Evolutionary conservation across 2,888 invertebrate species (phyloP).

Genomic region (Hetaerina titia): DNA sequence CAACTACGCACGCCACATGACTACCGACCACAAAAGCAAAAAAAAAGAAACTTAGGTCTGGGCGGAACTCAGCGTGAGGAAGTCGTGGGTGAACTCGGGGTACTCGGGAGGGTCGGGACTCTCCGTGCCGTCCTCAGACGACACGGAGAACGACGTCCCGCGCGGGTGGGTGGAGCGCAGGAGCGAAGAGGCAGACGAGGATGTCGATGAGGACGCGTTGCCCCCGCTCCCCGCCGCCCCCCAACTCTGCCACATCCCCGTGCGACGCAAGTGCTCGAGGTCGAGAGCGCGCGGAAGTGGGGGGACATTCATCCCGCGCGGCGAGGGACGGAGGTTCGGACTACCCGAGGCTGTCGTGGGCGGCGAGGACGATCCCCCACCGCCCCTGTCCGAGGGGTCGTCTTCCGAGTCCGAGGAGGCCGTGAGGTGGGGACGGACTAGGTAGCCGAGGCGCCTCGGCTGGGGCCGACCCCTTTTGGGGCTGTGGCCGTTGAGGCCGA

Average conservation of each 20-base stretch:
- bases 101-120: constrained; percentile 68
- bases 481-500: not conserved
- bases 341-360: not conserved
- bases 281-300: constrained; percentile 55
- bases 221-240: not conserved
- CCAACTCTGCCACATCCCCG: constrained; percentile 36
- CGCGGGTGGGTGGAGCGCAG: not conserved
- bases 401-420: constrained; percentile 51
- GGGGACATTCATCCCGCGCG: not conserved
- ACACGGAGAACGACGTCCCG: not conserved
- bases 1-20: not conserved
- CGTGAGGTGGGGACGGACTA: constrained; percentile 58
- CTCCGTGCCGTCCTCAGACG: constrained; percentile 39
- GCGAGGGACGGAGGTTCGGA: not conserved
- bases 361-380: not conserved
- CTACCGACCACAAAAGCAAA: not conserved
- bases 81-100: constrained; percentile 76
- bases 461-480: not conserved
- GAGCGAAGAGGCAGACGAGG: constrained; percentile 1
- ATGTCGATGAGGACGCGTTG: not conserved
- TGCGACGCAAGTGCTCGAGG: constrained; percentile 30
- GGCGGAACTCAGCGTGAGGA: constrained; percentile 76
- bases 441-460: constrained; percentile 52
- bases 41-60: not conserved
- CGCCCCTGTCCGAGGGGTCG: not conserved